Evolutionary conservation across 2,797 vertebrate species (phyloP), one percentile per base, ranked within the genome.

Genomic region (Cottoperca gobio): DNA sequence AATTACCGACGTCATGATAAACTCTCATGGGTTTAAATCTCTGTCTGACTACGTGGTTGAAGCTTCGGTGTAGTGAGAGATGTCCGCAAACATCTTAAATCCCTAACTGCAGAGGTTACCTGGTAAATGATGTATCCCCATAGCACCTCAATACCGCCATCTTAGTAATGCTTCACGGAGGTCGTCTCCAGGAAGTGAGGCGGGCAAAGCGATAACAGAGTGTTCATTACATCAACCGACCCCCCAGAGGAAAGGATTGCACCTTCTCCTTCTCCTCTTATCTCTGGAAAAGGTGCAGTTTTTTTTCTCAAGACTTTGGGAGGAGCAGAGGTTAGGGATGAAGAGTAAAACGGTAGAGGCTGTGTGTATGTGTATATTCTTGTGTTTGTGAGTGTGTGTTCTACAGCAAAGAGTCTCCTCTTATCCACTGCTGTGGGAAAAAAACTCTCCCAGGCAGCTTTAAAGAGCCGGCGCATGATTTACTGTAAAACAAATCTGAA

Each of bases 141-240:
- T 10, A 40, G 67, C 53, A 28, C 61, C 70, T 70, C 43, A 8
- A 53, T 49, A 67, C 43, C 53, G 14, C 13, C 45, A 3, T n/a
- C 62, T 84, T 82, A 79, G 81, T 72, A 65, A 59, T 55, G 26
- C 81, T 76, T 71, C 64, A 70, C 8, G 16, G 70, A 60, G 72
- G 84, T 81, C 24, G 43, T 83, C 46, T 76, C 63, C 28, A 71
- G 81, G 64, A 85, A 79, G 59, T 39, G 64, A 82, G 57, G 70
- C 9, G 2, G 39, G 62, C 17, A 8, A 45, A 53, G 68, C 8
- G 77, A 84, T 82, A 81, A 81, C 74, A 31, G 45, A 49, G 70
- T 68, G 66, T 78, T 82, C 67, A 87, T 86, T 84, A 87, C 68
- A 64, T 28, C 23, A 8, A 35, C 59, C 1, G 21, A 40, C 8